phyloP scores from a whole-genome alignment of 2,888 invertebrate species.

The Cecidostiba fungosa region DNA sequence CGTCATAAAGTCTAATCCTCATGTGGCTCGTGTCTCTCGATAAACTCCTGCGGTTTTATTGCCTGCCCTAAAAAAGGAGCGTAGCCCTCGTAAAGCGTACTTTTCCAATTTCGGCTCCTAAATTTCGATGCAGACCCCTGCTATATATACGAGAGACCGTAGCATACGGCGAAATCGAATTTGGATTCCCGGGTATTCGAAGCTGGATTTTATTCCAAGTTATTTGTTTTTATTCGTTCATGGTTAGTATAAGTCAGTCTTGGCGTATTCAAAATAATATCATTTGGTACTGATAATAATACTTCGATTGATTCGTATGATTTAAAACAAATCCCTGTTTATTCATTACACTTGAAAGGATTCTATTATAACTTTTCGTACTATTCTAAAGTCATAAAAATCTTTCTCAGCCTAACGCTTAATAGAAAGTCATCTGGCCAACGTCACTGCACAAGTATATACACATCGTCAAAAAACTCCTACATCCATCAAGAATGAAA shows the following conservation, averaged over 20 bases:
- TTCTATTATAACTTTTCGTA: not conserved
- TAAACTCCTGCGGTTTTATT: slow-evolving; percentile 67
- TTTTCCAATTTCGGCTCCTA: slow-evolving; percentile 61
- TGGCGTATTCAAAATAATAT: too few species aligned
- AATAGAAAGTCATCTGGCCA: slow-evolving; percentile 48
- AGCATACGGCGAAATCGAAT: slow-evolving; percentile 2
- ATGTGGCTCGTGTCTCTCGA: slow-evolving; percentile 65
- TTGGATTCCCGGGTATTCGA: not conserved
- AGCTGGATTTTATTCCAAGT: not conserved
- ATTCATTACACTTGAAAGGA: not conserved
- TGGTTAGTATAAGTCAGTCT: too few species aligned
- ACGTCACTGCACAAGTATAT: slow-evolving; percentile 24
- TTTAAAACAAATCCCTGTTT: not conserved
- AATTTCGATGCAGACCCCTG: slow-evolving; percentile 26
- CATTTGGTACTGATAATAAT: not conserved
- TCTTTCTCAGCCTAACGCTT: slow-evolving; percentile 18
- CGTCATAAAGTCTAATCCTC: slow-evolving; percentile 67
- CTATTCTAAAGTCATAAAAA: slow-evolving; percentile 19
- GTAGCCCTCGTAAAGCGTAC: slow-evolving; percentile 66
- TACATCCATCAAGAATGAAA: not conserved
- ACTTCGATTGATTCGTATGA: not conserved
- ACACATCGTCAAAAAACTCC: not conserved
- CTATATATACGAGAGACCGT: not conserved
- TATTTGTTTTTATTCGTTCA: not conserved
- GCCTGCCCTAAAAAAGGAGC: slow-evolving; percentile 57